Base-by-base conservation (phyloP, 2,888 invertebrate genomes). In the Eugnorisma glareosa region DNA sequence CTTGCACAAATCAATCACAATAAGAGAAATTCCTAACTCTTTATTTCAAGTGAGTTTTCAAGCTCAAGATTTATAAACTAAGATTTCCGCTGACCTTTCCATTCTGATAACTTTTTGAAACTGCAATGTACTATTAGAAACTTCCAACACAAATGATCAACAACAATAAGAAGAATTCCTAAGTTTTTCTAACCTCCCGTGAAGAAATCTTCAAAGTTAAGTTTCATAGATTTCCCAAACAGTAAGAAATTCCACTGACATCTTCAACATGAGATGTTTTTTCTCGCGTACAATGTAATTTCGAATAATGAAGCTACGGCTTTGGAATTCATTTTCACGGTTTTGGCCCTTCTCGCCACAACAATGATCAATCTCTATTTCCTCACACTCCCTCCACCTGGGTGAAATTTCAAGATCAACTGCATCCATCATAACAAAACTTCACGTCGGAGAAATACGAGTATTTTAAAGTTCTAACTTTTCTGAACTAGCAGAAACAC, bases 381-480 rank as follows among this genome's bases (percentile, higher is more conserved):
- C 21, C 15, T 24, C 64, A 28, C 54, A 21, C 24, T 28, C 57
- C 18, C 18, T 21, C 43, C 43, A 54, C 15, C 35, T n/a, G 37
- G 21, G 37, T 15, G 13, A 35, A 45, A 31, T 45, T 18, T 54
- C 37, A 57, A 64, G 63, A 48, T 64, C 59, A 67, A 28, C 18
- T n/a, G 1, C 70, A 79, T 64, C 31, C n/a, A n/a, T 72, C 57
- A 66, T 35, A 28, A 40, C 37, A 37, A 24, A 81, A 66, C 13
- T 40, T 51, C 8, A 40, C 18, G 24, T 7, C 18, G 35, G 15
- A 57, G 24, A 54, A 24, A 54, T 35, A 43, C 21, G 35, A 28
- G n/a, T 10, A 64, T 45, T 54, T 40, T 24, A 7, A 43, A 63
- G 10, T 79, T 61, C 18, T 10, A 43, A 51, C 45, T 45, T 64